Percentiles rank a stretch among this genome's conserved stretches.
These are phyloP conservation scores for Cladopsammia gracilis DNA, from an alignment of 64 coral and sea anemone species.

Conservation along the genomic window DNA sequence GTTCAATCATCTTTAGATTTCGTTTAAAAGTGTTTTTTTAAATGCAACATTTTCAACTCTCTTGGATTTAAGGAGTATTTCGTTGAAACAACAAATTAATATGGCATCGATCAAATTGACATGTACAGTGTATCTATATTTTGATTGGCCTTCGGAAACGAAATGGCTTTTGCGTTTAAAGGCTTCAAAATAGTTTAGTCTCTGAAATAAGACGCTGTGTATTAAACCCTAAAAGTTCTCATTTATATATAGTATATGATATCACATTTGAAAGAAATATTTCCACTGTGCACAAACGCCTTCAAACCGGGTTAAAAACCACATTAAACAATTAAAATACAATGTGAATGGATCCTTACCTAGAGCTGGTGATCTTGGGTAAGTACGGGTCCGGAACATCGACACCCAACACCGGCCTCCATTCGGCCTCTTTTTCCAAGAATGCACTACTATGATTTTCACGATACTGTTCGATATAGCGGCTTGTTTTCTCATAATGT, in stretches of 20 bases:
- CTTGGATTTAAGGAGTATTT: neutral
- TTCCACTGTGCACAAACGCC: neutral
- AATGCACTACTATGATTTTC: slow-evolving; percentile 79
- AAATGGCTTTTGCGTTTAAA: neutral
- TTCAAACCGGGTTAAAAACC: slow-evolving; percentile 9
- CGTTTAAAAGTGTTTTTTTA: neutral
- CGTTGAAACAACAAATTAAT: neutral
- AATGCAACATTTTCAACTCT: neutral
- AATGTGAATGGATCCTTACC: slow-evolving; percentile 71
- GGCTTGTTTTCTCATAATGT: slow-evolving; percentile 77
- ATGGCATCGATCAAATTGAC: slow-evolving; percentile 14
- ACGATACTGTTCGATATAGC: slow-evolving; percentile 89
- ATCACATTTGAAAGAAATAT: neutral
- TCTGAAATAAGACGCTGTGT: no score
- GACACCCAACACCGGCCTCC: slow-evolving; percentile 76
- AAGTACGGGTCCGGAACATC: slow-evolving; percentile 89
- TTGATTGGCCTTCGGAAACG: neutral
- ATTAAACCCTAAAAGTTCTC: neutral
- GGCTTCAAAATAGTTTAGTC: neutral
- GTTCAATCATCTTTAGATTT: neutral
- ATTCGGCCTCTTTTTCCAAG: slow-evolving; percentile 71
- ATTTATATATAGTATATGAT: neutral
- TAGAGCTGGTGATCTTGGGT: slow-evolving; percentile 72
- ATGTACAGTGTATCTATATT: neutral
- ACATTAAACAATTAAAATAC: slow-evolving; percentile 46